Evolutionary conservation across 2,888 invertebrate genomes (phyloP).

Genomic region (Phanerotoma sp.): DNA sequence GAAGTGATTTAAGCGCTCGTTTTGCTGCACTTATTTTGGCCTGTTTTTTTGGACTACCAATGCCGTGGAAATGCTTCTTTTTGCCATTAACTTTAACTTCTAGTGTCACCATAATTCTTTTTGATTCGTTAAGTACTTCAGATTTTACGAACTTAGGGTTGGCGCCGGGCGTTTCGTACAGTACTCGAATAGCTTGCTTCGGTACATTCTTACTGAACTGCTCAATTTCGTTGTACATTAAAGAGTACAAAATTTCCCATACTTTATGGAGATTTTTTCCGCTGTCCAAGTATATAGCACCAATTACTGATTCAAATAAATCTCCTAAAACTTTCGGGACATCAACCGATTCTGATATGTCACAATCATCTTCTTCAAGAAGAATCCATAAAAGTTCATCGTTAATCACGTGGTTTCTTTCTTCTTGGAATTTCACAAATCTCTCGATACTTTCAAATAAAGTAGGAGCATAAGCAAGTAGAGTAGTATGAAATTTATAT

Average conservation of each 20-base stretch:
- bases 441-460: constrained; percentile 62
- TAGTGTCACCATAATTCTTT: constrained; percentile 64
- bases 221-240: constrained; percentile 86
- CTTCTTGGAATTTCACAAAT: constrained; percentile 68
- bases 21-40: constrained; percentile 81
- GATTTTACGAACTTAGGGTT: constrained; percentile 69
- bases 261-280: constrained; percentile 70
- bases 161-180: constrained; percentile 81
- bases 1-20: constrained; percentile 62
- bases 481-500: constrained; percentile 78
- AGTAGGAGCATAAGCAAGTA: constrained; percentile 61
- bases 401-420: constrained; percentile 64
- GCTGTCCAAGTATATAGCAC: constrained; percentile 78
- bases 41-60: constrained; percentile 69
- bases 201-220: constrained; percentile 76
- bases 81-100: constrained; percentile 65
- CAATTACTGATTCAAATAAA: constrained; percentile 87
- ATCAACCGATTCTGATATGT: constrained; percentile 76
- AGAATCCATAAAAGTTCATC: constrained; percentile 66
- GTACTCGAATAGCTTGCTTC: constrained; percentile 83
- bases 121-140: constrained; percentile 31
- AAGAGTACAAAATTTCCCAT: constrained; percentile 80
- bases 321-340: constrained; percentile 94
- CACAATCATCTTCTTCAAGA: constrained; percentile 66
- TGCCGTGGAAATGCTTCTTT: constrained; percentile 66